Evolutionary conservation across 2,113 vertebrate species (phyloP).

Genomic region (Ophthalmolycus amberensis): DNA sequence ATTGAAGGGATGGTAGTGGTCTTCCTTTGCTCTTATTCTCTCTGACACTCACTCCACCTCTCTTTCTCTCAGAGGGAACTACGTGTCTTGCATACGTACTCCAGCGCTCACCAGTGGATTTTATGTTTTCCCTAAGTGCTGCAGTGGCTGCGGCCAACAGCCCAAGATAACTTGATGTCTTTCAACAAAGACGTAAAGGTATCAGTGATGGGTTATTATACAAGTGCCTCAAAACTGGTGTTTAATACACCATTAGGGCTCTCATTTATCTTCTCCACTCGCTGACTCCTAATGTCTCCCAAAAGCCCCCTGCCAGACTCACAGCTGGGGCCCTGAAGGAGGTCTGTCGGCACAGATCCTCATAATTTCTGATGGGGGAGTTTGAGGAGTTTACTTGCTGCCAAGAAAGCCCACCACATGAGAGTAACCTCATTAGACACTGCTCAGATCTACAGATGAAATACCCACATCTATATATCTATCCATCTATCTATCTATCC

Average conservation of each 20-base stretch:
- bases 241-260: conserved; percentile 49
- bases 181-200: conserved; percentile 1
- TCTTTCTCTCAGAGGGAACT: conserved; percentile 29
- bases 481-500: neutral
- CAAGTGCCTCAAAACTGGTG: conserved; percentile 20
- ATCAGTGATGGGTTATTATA: conserved; percentile 33
- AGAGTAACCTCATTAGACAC: conserved; percentile 23
- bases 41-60: conserved; percentile 49
- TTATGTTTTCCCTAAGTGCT: conserved; percentile 54
- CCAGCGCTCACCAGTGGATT: conserved; percentile 24
- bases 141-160: conserved; percentile 48
- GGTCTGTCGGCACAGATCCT: conserved; percentile 38
- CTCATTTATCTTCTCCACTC: conserved; percentile 63
- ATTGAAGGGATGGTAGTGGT: conserved; percentile 40
- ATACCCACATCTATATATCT: neutral
- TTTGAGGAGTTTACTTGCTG: conserved; percentile 27
- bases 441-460: conserved; percentile 24
- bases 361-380: conserved; percentile 24
- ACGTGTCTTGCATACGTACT: conserved; percentile 55
- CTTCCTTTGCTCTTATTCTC: conserved; percentile 58
- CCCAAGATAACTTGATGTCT: conserved; percentile 5
- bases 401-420: conserved; percentile 19
- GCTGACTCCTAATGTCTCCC: conserved; percentile 58
- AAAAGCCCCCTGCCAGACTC: conserved; percentile 36
- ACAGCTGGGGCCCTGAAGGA: conserved; percentile 53